phyloP scores from a whole-genome alignment of 30 jellyfish, hydroid and myxozoan species.

The Mastigias papua region DNA sequence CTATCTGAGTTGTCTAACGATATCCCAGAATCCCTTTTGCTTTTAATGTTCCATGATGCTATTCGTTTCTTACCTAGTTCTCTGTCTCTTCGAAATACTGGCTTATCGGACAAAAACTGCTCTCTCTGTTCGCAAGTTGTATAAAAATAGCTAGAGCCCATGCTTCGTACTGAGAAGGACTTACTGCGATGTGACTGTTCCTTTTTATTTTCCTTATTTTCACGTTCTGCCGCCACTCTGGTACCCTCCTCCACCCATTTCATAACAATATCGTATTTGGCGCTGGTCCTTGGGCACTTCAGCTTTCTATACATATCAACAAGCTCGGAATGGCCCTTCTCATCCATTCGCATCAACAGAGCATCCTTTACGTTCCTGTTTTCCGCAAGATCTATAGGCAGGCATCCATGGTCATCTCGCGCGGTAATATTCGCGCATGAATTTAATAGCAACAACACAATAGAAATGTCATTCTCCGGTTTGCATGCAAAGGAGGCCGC shows the following conservation, averaged over 20 bases:
- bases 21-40: conserved; percentile 75
- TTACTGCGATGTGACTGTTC: background rate
- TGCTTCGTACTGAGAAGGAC: background rate
- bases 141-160: conserved; percentile 17
- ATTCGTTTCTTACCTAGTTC: conserved; percentile 16
- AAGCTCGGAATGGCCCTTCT: conserved; percentile 41
- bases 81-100: conserved; percentile 26
- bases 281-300: background rate
- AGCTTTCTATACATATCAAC: conserved; percentile 50
- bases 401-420: conserved; percentile 75
- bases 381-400: conserved; percentile 66
- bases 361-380: conserved; percentile 16
- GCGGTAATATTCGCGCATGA: conserved; percentile 74
- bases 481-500: conserved; percentile 60
- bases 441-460: conserved; percentile 37
- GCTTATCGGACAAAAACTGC: conserved; percentile 12
- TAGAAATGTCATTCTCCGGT: conserved; percentile 3
- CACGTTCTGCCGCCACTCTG: background rate
- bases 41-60: conserved; percentile 37
- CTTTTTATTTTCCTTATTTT: background rate
- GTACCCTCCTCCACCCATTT: background rate
- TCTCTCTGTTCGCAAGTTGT: conserved; percentile 44
- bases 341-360: conserved; percentile 29
- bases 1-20: conserved; percentile 48
- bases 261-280: background rate